Conservation (phyloP, 2,113 vertebrate genomes). For the Tragelaphus imberbis region DNA sequence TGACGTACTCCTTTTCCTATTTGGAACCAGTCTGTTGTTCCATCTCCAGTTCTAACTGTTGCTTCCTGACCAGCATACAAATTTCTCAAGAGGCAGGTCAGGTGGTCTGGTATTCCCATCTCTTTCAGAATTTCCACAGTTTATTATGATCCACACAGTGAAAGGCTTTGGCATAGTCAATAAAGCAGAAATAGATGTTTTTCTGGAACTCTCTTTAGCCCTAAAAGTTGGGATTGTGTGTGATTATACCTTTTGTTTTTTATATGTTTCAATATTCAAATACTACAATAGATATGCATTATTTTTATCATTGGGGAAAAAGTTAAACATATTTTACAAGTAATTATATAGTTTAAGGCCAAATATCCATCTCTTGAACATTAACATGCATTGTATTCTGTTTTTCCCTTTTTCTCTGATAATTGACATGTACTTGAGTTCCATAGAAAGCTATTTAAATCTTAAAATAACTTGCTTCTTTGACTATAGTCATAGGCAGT, state of each 20-base stretch:
- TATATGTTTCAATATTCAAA: neutral
- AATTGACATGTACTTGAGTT: slow-evolving; percentile 36
- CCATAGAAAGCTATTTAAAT: neutral
- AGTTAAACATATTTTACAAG: slow-evolving; percentile 1
- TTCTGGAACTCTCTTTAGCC: neutral
- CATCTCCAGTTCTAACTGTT: no score
- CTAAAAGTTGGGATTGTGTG: neutral
- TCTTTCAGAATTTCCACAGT: no score
- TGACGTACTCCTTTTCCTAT: no score
- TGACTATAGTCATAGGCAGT: neutral
- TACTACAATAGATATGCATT: neutral
- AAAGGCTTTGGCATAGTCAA: no score
- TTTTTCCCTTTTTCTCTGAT: slow-evolving; percentile 2
- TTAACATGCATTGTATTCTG: slow-evolving; percentile 23
- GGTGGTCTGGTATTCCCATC: no score
- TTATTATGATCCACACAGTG: no score
- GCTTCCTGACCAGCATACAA: no score
- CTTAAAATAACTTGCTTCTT: slow-evolving; percentile 41
- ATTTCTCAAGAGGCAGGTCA: no score
- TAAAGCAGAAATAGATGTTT: no score
- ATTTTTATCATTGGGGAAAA: slow-evolving; percentile 37
- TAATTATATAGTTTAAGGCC: slow-evolving; percentile 34
- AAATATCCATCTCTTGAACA: slow-evolving; percentile 34
- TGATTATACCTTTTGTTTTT: slow-evolving; percentile 21
- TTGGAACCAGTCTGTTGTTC: no score